Evolutionary conservation across 30 jellyfish, hydroid and myxozoan species (phyloP), one percentile per base, ranked within the genome.

Genomic region (Nemopilema nomurai): DNA sequence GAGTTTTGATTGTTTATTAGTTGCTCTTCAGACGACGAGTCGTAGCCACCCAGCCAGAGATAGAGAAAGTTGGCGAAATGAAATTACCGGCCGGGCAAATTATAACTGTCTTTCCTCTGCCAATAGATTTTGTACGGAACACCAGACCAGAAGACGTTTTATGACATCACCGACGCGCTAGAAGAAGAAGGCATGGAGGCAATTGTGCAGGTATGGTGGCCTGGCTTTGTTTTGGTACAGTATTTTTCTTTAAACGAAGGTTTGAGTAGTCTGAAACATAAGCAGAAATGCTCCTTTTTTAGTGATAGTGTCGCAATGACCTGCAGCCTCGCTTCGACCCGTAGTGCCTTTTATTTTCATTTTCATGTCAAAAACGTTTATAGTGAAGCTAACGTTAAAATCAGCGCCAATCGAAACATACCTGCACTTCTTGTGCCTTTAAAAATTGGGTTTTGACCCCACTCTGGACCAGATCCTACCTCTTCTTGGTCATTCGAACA

Each of bases 91-190:
- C 20, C 18, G 49, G 19, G 7, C 8, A 49, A 30, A 28, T 77
- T 77, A n/a, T n/a, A n/a, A n/a, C n/a, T n/a, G n/a, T n/a, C n/a
- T 41, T 41, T 19, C 28, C 18, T 80, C 24, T 22, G 24, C 32
- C 70, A 76, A 8, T 25, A 94, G 99, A 87, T 94, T 33, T 80
- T 94, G 24, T 94, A 89, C 80, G 99, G 92, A 28, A 89, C 96
- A 21, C 99, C 99, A 8, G 97, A 94, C 82, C 99, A 94, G 78
- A 95, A 94, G 75, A 79, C 89, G 52, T 94, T 94, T 76, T 94
- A 94, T 52, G 96, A 94, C 80, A 94, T 94, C 62, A 94, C 96
- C 23, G 99, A 94, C 65, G 87, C 99, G 1, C 66, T 94, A 23
- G 99, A 94, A 49, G 97, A 81, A 49, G 97, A 94, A 71, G 95